Percentiles rank a stretch among this genome's conserved stretches.
Evolutionary conservation across 2,888 invertebrate genomes (phyloP).

Genomic region (Noctua janthe): DNA sequence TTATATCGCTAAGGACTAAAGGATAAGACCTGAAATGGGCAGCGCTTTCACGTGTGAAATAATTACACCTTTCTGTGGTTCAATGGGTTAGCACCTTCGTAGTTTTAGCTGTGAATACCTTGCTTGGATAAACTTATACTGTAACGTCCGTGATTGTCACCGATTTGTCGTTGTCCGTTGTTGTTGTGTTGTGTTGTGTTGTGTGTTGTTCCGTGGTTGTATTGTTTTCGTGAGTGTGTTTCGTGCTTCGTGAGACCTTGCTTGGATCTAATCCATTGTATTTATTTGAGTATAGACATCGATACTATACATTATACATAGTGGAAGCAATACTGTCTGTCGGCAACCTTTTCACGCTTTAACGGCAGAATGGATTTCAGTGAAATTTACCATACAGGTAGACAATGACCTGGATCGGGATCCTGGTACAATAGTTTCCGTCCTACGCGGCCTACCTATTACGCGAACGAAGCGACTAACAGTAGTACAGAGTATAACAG

Average conservation of each 20-base stretch:
- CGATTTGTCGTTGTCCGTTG: too few species aligned
- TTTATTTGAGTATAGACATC: neutral
- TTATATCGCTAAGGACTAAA: neutral
- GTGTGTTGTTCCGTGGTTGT: too few species aligned
- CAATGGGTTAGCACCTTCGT: neutral
- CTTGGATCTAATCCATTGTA: neutral
- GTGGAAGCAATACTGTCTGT: neutral
- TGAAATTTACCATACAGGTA: neutral
- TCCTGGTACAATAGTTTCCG: too few species aligned
- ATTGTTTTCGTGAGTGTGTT: too few species aligned
- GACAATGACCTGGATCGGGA: neutral
- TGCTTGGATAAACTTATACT: neutral
- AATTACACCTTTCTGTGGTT: neutral
- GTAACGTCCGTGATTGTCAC: too few species aligned
- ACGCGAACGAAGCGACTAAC: neutral
- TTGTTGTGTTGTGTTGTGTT: too few species aligned
- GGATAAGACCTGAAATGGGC: neutral
- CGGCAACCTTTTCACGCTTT: neutral
- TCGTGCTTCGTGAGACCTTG: neutral
- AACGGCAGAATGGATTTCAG: neutral
- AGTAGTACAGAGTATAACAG: neutral
- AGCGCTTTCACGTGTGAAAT: conserved; percentile 5
- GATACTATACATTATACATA: neutral
- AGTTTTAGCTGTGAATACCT: neutral
- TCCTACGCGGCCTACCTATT: neutral